Conservation (phyloP, 2,113 vertebrate species). For the Nerophis ophidion region DNA sequence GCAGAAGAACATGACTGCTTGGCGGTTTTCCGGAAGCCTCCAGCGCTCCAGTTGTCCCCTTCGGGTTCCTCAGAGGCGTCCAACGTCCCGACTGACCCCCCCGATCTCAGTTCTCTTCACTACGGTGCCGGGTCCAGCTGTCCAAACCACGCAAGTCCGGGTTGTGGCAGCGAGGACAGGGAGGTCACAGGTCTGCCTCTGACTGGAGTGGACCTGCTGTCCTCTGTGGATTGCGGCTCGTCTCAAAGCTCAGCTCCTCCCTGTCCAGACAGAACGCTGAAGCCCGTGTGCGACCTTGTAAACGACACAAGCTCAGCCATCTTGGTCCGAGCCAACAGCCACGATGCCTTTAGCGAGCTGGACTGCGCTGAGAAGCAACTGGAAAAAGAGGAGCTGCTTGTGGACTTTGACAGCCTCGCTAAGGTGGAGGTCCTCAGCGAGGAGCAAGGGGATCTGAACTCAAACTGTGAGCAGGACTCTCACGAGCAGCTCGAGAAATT, state of each 20-base stretch:
- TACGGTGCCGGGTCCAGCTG: slow-evolving; percentile 53
- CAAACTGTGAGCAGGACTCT: slow-evolving; percentile 28
- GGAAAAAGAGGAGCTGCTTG: slow-evolving; percentile 56
- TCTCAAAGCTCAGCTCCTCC: slow-evolving; percentile 66
- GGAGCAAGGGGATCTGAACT: slow-evolving; percentile 14
- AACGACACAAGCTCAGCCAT: slow-evolving; percentile 79
- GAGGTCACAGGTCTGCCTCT: slow-evolving; percentile 71
- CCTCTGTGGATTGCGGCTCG: slow-evolving; percentile 76
- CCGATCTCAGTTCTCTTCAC: slow-evolving; percentile 61
- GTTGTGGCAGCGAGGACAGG: slow-evolving; percentile 28
- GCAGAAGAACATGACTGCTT: slow-evolving; percentile 74
- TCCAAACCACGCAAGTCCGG: slow-evolving; percentile 26
- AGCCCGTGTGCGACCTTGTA: slow-evolving; percentile 89
- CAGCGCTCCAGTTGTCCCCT: slow-evolving; percentile 56
- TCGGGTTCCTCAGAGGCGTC: slow-evolving; percentile 54
- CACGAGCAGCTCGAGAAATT: slow-evolving; percentile 17
- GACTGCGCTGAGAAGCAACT: slow-evolving; percentile 61
- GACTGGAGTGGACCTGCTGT: slow-evolving; percentile 86
- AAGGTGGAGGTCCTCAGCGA: slow-evolving; percentile 31
- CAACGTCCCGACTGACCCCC: slow-evolving; percentile 44
- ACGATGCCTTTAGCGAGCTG: slow-evolving; percentile 68
- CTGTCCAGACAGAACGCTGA: slow-evolving; percentile 70
- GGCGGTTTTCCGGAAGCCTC: slow-evolving; percentile 49
- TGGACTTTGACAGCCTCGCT: slow-evolving; percentile 65
- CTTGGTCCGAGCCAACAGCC: slow-evolving; percentile 62